Evolutionary conservation across 2,797 vertebrate genomes (phyloP).

Genomic region (Scyliorhinus canicula): DNA sequence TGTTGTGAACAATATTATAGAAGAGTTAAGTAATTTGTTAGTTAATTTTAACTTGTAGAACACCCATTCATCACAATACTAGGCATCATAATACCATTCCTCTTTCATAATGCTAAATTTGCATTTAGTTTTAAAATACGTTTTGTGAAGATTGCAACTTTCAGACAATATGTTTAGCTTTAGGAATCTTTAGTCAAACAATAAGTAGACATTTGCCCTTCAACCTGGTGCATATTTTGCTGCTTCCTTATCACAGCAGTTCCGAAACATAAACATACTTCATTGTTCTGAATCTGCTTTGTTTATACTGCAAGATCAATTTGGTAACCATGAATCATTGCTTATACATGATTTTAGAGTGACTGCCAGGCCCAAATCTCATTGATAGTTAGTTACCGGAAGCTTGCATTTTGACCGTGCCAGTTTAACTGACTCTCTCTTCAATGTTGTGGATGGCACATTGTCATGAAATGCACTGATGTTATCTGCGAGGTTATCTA

Average conservation of each 20-base stretch:
- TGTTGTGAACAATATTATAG: not conserved
- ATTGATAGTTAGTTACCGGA: not conserved
- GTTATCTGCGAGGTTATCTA: too few relatives aligned
- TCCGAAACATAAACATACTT: not conserved
- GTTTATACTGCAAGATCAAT: not conserved
- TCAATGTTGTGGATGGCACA: not conserved
- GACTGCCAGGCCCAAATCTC: not conserved
- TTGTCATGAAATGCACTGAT: too few relatives aligned
- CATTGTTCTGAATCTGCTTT: constrained; percentile 7
- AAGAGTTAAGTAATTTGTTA: not conserved
- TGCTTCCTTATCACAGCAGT: not conserved
- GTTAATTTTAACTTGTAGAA: not conserved
- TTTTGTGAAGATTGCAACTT: not conserved
- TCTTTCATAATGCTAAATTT: not conserved
- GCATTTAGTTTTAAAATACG: not conserved
- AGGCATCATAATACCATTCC: not conserved
- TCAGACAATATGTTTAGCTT: not conserved
- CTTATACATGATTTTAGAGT: not conserved
- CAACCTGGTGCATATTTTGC: not conserved
- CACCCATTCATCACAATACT: not conserved
- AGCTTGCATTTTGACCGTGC: not conserved
- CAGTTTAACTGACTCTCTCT: not conserved
- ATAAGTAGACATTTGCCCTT: not conserved
- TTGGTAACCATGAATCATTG: not conserved
- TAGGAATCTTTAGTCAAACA: not conserved